Percentiles rank a stretch among this genome's conserved stretches.
These are phyloP conservation scores for Drosophila parvula DNA, from an alignment of 1,140 invertebrate genomes.

Conservation along the genomic window DNA sequence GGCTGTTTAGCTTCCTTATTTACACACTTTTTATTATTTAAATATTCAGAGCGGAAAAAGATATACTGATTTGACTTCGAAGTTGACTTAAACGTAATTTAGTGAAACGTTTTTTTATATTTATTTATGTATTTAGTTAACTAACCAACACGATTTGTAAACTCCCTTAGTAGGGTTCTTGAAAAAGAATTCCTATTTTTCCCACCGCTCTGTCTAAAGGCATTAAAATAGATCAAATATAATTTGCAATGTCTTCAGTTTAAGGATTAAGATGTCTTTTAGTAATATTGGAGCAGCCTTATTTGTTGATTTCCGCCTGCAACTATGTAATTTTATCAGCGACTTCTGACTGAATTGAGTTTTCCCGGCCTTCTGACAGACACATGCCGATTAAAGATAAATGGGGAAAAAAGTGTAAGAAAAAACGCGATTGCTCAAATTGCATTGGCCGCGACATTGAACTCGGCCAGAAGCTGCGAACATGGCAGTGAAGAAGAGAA, in stretches of 20 bases:
- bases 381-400: constrained; percentile 34
- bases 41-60: neutral
- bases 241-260: neutral
- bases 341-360: constrained; percentile 11
- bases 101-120: neutral
- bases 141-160: too few species aligned
- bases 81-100: neutral
- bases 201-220: too few species aligned
- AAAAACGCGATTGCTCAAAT: constrained; percentile 26
- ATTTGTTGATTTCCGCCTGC: neutral
- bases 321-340: neutral
- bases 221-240: neutral
- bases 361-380: constrained; percentile 27
- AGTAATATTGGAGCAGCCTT: neutral
- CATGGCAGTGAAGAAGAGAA: constrained; percentile 22
- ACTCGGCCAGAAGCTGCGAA: constrained; percentile 36
- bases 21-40: too few species aligned
- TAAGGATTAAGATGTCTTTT: neutral
- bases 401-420: constrained; percentile 27
- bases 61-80: neutral
- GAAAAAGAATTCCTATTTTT: too few species aligned
- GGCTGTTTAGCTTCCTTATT: too few species aligned
- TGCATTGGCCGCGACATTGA: constrained; percentile 40
- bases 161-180: too few species aligned
- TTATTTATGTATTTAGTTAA: neutral